Conservation (phyloP, 1,140 invertebrate species). For the Trichonephila inaurata region DNA sequence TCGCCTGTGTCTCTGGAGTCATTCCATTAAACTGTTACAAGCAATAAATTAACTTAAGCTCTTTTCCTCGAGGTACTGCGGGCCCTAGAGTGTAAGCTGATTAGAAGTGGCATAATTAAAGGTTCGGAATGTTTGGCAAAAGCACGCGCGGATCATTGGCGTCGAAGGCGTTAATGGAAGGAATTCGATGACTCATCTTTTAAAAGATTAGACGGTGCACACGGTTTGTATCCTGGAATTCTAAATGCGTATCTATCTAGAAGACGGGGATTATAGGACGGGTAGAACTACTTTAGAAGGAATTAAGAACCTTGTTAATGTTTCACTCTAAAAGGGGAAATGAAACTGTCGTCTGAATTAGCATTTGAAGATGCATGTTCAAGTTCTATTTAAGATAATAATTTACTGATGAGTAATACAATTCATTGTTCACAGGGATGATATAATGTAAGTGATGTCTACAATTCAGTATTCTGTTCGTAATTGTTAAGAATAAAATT, state of each 20-base stretch:
- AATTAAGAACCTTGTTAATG: too few species aligned
- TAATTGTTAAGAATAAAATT: too few species aligned
- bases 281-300: background rate
- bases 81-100: conserved; percentile 36
- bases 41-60: conserved; percentile 69
- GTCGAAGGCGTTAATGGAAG: conserved; percentile 19
- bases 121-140: background rate
- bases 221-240: background rate
- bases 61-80: conserved; percentile 4
- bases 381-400: too few species aligned
- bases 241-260: background rate
- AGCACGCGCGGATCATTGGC: background rate
- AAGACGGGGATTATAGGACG: background rate
- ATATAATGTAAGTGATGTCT: too few species aligned
- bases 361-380: too few species aligned
- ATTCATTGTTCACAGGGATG: too few species aligned
- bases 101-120: conserved; percentile 63
- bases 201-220: background rate
- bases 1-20: background rate
- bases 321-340: too few species aligned
- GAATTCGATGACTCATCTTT: conserved; percentile 31
- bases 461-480: too few species aligned
- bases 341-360: too few species aligned
- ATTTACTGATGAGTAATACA: too few species aligned
- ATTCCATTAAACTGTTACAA: conserved; percentile 16